Evolutionary conservation across 2,888 invertebrate species (phyloP).

Genomic region (Elegia similella): DNA sequence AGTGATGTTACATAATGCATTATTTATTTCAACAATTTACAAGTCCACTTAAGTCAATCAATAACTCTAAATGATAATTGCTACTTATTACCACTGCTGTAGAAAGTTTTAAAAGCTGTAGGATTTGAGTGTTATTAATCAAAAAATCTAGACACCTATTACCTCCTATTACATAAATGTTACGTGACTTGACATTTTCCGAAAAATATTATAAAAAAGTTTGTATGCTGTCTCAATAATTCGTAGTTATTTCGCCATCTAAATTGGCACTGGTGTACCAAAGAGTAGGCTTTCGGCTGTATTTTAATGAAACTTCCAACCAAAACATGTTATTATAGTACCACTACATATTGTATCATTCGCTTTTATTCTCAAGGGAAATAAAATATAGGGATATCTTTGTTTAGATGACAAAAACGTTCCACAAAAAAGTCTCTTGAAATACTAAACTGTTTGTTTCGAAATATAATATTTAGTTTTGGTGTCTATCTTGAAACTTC

Average conservation of each 20-base stretch:
- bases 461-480: constrained; percentile 3
- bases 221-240: background rate
- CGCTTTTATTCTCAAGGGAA: constrained; percentile 1
- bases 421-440: background rate
- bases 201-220: background rate
- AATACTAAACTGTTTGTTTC: background rate
- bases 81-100: background rate
- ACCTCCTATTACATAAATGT: background rate
- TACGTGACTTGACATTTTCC: background rate
- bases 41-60: constrained; percentile 4
- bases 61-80: background rate
- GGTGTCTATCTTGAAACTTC: constrained; percentile 9
- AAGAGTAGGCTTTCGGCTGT: background rate
- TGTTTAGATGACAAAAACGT: background rate
- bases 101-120: background rate
- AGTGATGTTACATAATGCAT: background rate
- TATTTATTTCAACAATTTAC: background rate
- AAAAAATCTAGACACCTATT: background rate
- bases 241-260: background rate
- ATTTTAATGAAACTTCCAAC: background rate
- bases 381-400: background rate
- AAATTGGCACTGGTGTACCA: background rate
- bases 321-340: background rate
- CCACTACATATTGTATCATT: background rate
- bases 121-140: background rate